phyloP scores from a whole-genome alignment of 2,113 vertebrate genomes.

The mouse (Mus musculus) region DNA sequence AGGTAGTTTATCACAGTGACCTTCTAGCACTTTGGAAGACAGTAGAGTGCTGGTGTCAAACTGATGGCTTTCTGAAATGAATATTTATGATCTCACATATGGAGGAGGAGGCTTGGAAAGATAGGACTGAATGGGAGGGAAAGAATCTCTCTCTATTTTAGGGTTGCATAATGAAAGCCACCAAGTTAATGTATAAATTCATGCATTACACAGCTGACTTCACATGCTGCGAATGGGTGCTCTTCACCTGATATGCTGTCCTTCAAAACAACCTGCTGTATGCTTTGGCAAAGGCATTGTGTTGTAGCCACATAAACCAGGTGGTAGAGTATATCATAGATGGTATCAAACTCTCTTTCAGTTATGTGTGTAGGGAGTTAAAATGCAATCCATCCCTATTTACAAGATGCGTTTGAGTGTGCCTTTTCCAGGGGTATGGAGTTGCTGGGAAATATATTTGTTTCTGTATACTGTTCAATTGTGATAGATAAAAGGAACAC shows the following conservation, averaged over 20 bases:
- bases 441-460: not conserved
- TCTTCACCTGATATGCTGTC: not conserved
- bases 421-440: not conserved
- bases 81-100: constrained; percentile 43
- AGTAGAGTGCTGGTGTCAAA: not conserved
- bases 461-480: not conserved
- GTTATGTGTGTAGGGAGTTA: not conserved
- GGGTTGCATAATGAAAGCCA: constrained; percentile 60
- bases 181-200: constrained; percentile 52
- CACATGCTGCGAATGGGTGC: constrained; percentile 63
- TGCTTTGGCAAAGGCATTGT: constrained; percentile 26
- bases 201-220: constrained; percentile 62
- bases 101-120: constrained; percentile 5
- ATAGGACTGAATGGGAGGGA: not conserved
- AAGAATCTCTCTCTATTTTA: constrained; percentile 60
- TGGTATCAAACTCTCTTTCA: constrained; percentile 27
- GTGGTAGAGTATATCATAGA: not conserved
- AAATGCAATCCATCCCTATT: constrained; percentile 25
- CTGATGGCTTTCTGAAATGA: constrained; percentile 25
- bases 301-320: not conserved
- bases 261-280: not conserved
- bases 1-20: not conserved
- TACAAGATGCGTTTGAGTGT: constrained; percentile 9
- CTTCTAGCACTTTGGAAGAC: not conserved
- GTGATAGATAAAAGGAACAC: not conserved